Base-by-base conservation (phyloP, 2,113 vertebrate genomes). In the Lonchura striata region DNA sequence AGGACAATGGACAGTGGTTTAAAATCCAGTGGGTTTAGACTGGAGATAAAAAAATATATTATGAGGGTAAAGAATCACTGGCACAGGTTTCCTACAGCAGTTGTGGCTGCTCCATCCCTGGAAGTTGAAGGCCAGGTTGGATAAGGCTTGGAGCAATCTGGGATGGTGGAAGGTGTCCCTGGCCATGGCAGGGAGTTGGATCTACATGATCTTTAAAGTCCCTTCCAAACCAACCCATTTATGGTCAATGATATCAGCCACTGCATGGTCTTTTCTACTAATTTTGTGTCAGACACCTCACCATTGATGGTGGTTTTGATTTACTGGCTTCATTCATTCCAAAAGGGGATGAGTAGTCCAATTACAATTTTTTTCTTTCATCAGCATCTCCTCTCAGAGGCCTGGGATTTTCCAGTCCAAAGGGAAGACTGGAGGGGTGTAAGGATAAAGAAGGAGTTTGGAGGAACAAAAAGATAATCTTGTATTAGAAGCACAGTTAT, bases 1-100 rank as follows among this genome's bases (percentile, higher is more conserved):
- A 20, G 19, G 14, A 60, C 3, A 53, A 61, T 10, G 6, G 7
- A 3, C 8, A 49, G 11, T 0, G 0, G 6, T 7, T 82, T 49
- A 61, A 59, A 64, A n/a, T 31, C 9, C 2, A 3, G 1, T 2
- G 33, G 10, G 4, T 61, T 59, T 70, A 22, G 22, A n/a, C 8
- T 31, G 3, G 24, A 49, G 4, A 16, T 71, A 46, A 68, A 5
- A 25, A 72, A 63, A n/a, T 46, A 28, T 28, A 2, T 4, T 1
- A 4, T 33, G 11, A 70, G 5, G 1, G 15, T 80, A 6, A 1
- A 42, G 9, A 82, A 20, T 4, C 35, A 2, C 10, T 83, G 63
- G 10, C 2, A 27, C 9, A 63, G 3, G 28, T 35, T 56, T 5
- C 15, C 30, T 6, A 19, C 27, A 39, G 60, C 37, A 54, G 5